These are phyloP conservation scores for Drosophila rellima DNA, from an alignment of 2,888 invertebrate species.

Conservation along the genomic window DNA sequence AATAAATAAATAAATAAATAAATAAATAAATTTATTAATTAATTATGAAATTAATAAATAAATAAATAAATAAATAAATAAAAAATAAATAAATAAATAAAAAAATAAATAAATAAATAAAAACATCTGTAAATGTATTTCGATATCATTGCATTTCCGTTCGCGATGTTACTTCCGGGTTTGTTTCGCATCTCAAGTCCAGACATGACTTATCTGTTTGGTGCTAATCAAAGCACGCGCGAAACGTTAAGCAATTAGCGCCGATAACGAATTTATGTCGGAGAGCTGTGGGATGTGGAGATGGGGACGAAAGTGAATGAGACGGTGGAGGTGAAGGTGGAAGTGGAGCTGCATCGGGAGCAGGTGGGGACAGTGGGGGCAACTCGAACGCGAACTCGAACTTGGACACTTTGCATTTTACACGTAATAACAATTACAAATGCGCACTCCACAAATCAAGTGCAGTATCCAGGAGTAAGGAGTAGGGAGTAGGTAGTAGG, in stretches of 20 bases:
- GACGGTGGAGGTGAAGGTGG: neutral
- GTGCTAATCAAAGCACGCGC: slow-evolving; percentile 62
- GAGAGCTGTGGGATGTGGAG: slow-evolving; percentile 8
- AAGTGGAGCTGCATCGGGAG: neutral
- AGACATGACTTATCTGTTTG: slow-evolving; percentile 19
- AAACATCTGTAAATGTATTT: neutral
- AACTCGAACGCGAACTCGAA: slow-evolving; percentile 6
- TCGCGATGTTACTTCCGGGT: neutral
- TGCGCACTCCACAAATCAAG: slow-evolving; percentile 76
- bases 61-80: no score
- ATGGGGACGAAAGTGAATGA: neutral
- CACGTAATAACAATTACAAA: slow-evolving; percentile 80
- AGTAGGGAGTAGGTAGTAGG: neutral
- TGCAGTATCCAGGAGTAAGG: slow-evolving; percentile 40
- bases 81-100: no score
- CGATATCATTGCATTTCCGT: neutral
- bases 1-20: no score
- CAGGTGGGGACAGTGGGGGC: neutral
- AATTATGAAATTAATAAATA: no score
- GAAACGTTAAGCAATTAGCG: slow-evolving; percentile 69
- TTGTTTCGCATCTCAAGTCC: slow-evolving; percentile 15
- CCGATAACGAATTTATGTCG: slow-evolving; percentile 64
- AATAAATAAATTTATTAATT: no score
- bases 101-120: no score
- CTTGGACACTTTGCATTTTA: slow-evolving; percentile 57